Evolutionary conservation across 2,888 invertebrate genomes (phyloP).

Genomic region (Dyspetes luteomarginatus): DNA sequence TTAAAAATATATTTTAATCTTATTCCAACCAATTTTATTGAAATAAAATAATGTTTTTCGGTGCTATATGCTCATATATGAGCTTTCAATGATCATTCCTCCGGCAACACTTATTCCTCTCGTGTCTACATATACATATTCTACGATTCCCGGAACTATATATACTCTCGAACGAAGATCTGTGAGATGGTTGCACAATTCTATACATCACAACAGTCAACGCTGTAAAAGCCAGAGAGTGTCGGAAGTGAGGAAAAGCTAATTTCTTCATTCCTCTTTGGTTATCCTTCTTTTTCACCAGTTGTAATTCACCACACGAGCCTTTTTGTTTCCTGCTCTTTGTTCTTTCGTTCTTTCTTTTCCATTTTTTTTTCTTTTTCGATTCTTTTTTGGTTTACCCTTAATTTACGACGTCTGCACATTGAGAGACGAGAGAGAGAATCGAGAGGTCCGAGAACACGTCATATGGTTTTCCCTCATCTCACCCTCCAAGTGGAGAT

Average conservation of each 20-base stretch:
- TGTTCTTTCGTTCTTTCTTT: not conserved
- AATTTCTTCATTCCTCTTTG: constrained; percentile 18
- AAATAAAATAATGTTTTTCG: not conserved
- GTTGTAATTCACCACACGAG: not conserved
- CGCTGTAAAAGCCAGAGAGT: not conserved
- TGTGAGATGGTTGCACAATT: not conserved
- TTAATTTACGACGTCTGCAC: constrained; percentile 58
- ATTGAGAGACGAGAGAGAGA: constrained; percentile 22
- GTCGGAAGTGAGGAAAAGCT: constrained; percentile 18
- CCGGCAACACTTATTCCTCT: not conserved
- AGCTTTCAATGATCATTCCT: not conserved
- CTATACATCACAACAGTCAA: not conserved
- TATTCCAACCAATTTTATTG: not conserved
- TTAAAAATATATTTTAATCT: no score
- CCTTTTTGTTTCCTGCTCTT: constrained; percentile 6
- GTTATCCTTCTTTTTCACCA: constrained; percentile 3
- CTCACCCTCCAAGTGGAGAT: not conserved
- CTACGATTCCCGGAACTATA: constrained; percentile 10
- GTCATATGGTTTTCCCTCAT: not conserved
- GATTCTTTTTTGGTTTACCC: constrained; percentile 21
- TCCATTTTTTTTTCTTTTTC: not conserved
- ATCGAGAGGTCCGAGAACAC: not conserved
- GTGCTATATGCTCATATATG: constrained; percentile 5
- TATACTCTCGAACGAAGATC: constrained; percentile 19
- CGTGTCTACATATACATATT: not conserved